Base-by-base conservation (phyloP, 2,888 invertebrate species). In the Crioceris asparagi region DNA sequence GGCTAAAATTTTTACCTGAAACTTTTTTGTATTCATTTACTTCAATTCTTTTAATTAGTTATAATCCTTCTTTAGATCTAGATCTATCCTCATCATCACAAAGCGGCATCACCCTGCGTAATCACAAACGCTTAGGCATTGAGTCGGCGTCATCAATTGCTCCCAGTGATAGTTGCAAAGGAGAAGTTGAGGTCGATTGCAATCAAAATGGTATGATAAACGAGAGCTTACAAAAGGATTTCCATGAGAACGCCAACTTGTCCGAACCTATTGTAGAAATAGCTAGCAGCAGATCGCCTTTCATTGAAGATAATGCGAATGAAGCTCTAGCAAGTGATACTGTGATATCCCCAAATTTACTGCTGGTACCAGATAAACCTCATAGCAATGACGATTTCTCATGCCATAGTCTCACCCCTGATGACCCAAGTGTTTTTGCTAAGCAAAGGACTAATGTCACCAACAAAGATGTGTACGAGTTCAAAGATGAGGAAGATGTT, bases 81-180 rank as follows among this genome's bases (percentile, higher is more conserved):
- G n/a, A n/a, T n/a, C n/a, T n/a, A n/a, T n/a, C n/a, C n/a, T n/a
- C n/a, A n/a, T n/a, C n/a, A n/a, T n/a, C n/a, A n/a, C n/a, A n/a
- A n/a, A n/a, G n/a, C 66, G 45, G 75, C 32, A 77, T 77, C 51
- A 74, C 72, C 33, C 62, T 77, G 51, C 66, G 77, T 48, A 77
- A 72, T 62, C 76, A 77, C 55, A 74, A 74, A 61, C 68, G 72
- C 44, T 66, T 76, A 29, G 55, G 49, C 30, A 61, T 61, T 42
- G 43, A 40, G 21, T 29, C 40, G 11, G 18, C 29, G 7, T 35
- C 25, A 18, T 25, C 23, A n/a, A 18, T 17, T 5, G 29, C 23
- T 3, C 32, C 38, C 8, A 21, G 25, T 7, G 26, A 38, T 19
- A n/a, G 43, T 36, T 18, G 17, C 34, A 27, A 35, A 36, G 14